Base-by-base conservation (phyloP, 2,797 vertebrate genomes). In the Eleutherodactylus coqui region DNA sequence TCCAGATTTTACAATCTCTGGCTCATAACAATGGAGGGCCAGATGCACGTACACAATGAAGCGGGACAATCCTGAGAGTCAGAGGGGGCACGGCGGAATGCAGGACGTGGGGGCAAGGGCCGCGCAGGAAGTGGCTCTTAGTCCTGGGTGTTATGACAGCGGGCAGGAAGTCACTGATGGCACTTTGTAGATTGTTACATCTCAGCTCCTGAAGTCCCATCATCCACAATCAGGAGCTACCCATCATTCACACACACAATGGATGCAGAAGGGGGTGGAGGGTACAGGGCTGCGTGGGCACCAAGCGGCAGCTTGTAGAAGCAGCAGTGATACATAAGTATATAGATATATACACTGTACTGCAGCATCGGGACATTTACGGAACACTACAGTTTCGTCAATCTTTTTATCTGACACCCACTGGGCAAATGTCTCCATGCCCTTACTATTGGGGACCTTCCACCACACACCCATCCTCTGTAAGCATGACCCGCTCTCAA, bases 91-190 rank as follows among this genome's bases (percentile, higher is more conserved):
- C 73, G 2, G 29, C 13, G 10, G 24, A 43, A 2, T 27, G 84
- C 69, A 81, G 77, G 64, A 64, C 38, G 72, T 60, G 77, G 36
- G 84, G 53, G 77, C 77, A 80, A 53, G 67, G 84, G 84, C 67
- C 80, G 43, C 38, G 73, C 79, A 86, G 85, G 80, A 86, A 70
- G 79, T 38, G 32, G 21, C n/a, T 21, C 32, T 62, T 6, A 47
- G 27, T 13, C 8, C 19, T 38, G 21, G 9, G 36, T 77, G 80
- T 86, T 77, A 86, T 78, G 60, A 83, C 85, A 82, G 79, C 29
- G 11, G 21, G 32, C 38, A 83, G 85, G 79, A 86, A 86, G 80
- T 78, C 47, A 64, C 79, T 83, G 72, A 62, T 36, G 78, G 43
- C 53, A 53, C 60, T 32, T 75, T 81, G 41, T 36, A 69, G 72